Evolutionary conservation across 2,797 vertebrate genomes (phyloP).

Genomic region (Bradypodion ventrale): DNA sequence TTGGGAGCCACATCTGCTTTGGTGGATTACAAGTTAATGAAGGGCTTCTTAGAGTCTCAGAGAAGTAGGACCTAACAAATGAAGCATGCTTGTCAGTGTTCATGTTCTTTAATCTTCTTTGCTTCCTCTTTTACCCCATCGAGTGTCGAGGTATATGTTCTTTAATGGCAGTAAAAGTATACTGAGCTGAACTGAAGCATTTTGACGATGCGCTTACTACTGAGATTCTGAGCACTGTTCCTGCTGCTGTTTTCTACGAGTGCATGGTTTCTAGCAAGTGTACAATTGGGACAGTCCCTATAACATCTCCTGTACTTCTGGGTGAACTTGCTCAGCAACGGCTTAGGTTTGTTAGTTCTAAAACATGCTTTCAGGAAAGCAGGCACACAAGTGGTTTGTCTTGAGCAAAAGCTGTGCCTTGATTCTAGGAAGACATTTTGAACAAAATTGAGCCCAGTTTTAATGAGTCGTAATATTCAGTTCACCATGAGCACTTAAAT

Average conservation of each 20-base stretch:
- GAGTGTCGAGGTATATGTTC: neutral
- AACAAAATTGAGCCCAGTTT: neutral
- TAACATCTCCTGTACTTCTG: neutral
- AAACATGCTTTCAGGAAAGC: neutral
- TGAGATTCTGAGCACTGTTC: neutral
- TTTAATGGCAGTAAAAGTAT: neutral
- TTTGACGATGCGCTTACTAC: too few species aligned
- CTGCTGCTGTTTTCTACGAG: neutral
- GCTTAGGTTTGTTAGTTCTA: neutral
- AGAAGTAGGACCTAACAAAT: neutral
- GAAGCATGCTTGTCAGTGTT: neutral
- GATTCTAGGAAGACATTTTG: neutral
- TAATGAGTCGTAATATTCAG: neutral
- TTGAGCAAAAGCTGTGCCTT: neutral
- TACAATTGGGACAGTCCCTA: neutral
- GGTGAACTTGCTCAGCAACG: neutral
- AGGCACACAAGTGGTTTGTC: neutral
- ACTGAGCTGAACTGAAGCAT: neutral
- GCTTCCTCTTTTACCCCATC: too few species aligned
- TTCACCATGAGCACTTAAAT: neutral
- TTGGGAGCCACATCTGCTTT: neutral
- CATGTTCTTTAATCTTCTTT: neutral
- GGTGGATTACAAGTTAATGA: neutral
- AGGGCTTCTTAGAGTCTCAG: neutral
- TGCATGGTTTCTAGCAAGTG: neutral